A percentile compares a stretch with the other conserved stretches of the same genome.
These are phyloP conservation scores for Gastrophryne carolinensis DNA, from an alignment of 2,797 vertebrate genomes.

Conservation along the genomic window DNA sequence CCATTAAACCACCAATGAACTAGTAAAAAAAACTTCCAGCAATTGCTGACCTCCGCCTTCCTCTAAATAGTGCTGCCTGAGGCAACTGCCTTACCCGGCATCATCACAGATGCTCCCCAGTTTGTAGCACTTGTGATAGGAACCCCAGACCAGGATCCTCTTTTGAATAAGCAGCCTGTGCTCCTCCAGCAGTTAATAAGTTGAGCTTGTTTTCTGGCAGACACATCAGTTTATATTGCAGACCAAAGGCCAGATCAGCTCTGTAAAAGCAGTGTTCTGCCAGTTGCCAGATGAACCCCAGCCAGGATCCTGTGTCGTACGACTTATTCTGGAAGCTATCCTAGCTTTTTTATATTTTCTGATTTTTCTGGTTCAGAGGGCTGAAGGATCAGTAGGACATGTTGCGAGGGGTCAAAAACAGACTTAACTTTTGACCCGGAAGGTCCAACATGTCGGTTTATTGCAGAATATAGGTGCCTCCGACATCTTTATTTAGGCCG, in stretches of 20 bases:
- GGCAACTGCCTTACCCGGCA: no score
- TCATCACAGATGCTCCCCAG: no score
- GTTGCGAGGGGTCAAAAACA: slow-evolving; percentile 55
- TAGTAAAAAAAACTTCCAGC: no score
- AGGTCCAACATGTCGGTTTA: no score
- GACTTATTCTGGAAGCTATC: slow-evolving; percentile 56
- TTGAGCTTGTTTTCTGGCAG: slow-evolving; percentile 56
- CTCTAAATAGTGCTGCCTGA: no score
- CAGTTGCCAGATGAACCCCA: slow-evolving; percentile 55
- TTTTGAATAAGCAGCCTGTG: no score
- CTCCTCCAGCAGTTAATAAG: background rate
- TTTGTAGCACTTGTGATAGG: no score
- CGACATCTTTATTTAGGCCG: background rate
- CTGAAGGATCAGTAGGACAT: slow-evolving; percentile 57
- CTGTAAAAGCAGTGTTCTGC: slow-evolving; percentile 61
- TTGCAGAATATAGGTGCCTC: no score
- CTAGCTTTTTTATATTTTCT: slow-evolving; percentile 43
- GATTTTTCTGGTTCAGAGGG: slow-evolving; percentile 35
- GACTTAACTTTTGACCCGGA: slow-evolving; percentile 23
- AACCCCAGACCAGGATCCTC: no score
- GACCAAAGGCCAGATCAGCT: slow-evolving; percentile 60
- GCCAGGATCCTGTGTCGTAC: slow-evolving; percentile 58
- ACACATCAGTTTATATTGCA: slow-evolving; percentile 59
- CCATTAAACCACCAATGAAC: no score
- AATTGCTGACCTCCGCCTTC: no score